Conservation (phyloP, 1,140 invertebrate species). For the Acromyrmex echinatior region DNA sequence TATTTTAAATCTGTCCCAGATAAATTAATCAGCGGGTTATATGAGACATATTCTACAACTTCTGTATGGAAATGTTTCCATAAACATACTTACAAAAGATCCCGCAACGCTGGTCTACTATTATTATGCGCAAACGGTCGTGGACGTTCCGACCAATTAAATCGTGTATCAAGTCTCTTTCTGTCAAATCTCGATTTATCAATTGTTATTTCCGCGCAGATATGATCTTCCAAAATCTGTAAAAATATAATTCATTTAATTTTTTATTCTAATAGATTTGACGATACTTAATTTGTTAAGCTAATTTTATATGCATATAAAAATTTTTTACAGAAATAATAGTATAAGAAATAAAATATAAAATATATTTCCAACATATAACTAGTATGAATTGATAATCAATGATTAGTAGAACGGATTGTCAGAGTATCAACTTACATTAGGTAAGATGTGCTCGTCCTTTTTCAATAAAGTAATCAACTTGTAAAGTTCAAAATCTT, state of each 20-base stretch:
- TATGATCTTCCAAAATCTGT: background rate
- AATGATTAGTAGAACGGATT: background rate
- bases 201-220: background rate
- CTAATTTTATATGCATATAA: background rate
- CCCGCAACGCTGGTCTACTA: background rate
- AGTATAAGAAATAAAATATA: background rate
- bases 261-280: background rate
- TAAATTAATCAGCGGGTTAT: background rate
- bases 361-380: background rate
- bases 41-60: conserved; percentile 15
- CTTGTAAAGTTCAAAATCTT: conserved; percentile 83
- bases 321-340: background rate
- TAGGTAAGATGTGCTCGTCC: background rate
- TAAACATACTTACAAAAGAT: conserved; percentile 38
- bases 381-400: background rate
- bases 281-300: background rate
- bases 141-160: background rate
- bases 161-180: too few species aligned
- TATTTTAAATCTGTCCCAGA: background rate
- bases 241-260: conserved; percentile 10
- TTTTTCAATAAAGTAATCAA: conserved; percentile 65
- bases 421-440: conserved; percentile 21
- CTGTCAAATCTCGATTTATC: background rate
- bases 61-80: background rate
- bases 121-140: background rate